Conservation (phyloP, 2,113 vertebrate species). For the Pycnonotus jocosus region DNA sequence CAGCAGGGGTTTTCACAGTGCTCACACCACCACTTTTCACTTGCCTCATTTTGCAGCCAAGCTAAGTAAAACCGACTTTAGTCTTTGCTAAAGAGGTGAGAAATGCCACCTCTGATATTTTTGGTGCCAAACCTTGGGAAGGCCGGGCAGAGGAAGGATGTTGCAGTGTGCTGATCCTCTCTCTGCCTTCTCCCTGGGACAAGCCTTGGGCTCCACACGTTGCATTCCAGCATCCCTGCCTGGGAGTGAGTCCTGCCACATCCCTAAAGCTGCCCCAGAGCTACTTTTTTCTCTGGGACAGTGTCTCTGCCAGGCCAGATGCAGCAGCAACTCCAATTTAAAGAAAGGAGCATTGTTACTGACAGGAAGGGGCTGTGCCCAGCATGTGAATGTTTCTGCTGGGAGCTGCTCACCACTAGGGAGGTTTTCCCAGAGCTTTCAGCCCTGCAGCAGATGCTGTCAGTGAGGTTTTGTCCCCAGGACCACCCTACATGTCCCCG, state of each 20-base stretch:
- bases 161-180: accelerated
- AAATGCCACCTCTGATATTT: not conserved
- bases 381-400: not conserved
- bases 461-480: not conserved
- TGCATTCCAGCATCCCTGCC: not conserved
- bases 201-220: no score
- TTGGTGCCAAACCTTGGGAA: not conserved
- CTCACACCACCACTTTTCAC: not conserved
- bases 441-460: not conserved
- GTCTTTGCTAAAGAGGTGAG: accelerated
- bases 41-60: not conserved
- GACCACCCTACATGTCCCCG: accelerated
- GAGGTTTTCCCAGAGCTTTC: not conserved
- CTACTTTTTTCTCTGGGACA: not conserved
- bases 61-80: accelerated
- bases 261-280: not conserved
- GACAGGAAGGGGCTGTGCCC: not conserved
- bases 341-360: not conserved
- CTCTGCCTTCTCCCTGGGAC: not conserved
- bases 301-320: not conserved
- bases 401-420: not conserved
- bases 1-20: not conserved
- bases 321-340: not conserved
- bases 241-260: accelerated
- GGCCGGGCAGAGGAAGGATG: not conserved